Evolutionary conservation across 2,113 vertebrate species (phyloP), one percentile per base, ranked within the genome.

Genomic region (Nansenia antarctica): DNA sequence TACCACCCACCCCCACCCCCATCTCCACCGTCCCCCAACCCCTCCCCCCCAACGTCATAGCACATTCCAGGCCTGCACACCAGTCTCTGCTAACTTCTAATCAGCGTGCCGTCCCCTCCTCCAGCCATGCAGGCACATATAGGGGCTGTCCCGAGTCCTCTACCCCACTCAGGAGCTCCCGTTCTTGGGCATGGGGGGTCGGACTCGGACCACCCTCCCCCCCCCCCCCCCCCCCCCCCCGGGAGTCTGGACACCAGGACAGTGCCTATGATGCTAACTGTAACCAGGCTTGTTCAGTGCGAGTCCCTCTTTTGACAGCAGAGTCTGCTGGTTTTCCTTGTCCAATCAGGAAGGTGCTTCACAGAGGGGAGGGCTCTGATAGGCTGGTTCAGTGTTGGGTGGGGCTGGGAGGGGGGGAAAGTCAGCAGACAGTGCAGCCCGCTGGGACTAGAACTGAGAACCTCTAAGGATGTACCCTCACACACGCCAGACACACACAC

Each of bases 71-170:
- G 58, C 74, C n/a, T 70, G 35, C 72, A 65, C 27, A 74, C 65
- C 70, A 26, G 61, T 70, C 34, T 59, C 22, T 64, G n/a, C 45
- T 53, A 53, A 32, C 67, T 59, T 69, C 39, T 34, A 18, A 60
- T 64, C 64, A 81, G 37, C 55, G 66, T 76, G 77, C 78, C 82
- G n/a, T 77, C 47, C 30, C 31, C n/a, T n/a, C n/a, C n/a, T 74
- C 57, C 77, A 83, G 77, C 76, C 86, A 88, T 90, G 88, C 85
- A 87, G 70, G 63, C 52, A 35, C 74, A 81, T 81, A 80, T 81
- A 80, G 78, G 74, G 20, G 74, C 54, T 78, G 79, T 83, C 82
- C 80, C 9, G 75, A 69, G 69, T 79, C 74, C 62, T 74, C 26
- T 24, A 39, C 30, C 71, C 12, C 14, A 18, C 35, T 58, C 42